Base-by-base conservation (phyloP, 2,113 vertebrate genomes). In the Deroptyus accipitrinus region DNA sequence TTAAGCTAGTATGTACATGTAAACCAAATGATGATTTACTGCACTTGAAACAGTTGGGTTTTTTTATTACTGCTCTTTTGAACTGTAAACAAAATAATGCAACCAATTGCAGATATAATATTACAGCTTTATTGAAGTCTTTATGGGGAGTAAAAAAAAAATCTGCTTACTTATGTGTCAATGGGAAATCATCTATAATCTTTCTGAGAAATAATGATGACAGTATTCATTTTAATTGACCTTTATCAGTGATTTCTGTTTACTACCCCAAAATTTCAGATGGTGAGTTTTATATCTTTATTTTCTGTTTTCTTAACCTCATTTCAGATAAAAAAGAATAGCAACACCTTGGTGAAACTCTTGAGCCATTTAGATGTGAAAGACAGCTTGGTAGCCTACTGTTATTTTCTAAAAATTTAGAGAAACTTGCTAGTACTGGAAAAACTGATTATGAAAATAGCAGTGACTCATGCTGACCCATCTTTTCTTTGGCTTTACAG, bases 381-480 rank as follows among this genome's bases (percentile, higher is more conserved):
- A 92, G 25, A 44, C 54, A 72, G 25, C 20, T 41, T 88, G 39
- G 39, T 68, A 75, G 31, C 28, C 25, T 74, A 73, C 48, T 69
- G 48, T 52, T 94, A 35, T 61, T 92, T 31, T 73, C 59, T 79
- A 66, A 94, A 80, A 86, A 87, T 84, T 91, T 66, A 82, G 86
- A 76, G 48, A 85, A 95, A 77, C 57, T 76, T 87, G 16, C 62
- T 94, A 82, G 41, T 85, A 74, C 77, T 88, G 92, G 84, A 95
- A 94, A 96, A 93, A 96, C 79, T 75, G 86, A 95, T 95, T 96
- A 96, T 95, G 66, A 24, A 96, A 94, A 91, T 89, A 79, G 7
- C 20, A 67, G 49, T 85, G 74, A 87, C 63, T 95, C 88, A 79
- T 35, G 70, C 86, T 96, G 95, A 94, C 89, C 88, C 57, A 76